Conservation (phyloP, 2,888 invertebrate genomes). For the Tipula lateralis region DNA sequence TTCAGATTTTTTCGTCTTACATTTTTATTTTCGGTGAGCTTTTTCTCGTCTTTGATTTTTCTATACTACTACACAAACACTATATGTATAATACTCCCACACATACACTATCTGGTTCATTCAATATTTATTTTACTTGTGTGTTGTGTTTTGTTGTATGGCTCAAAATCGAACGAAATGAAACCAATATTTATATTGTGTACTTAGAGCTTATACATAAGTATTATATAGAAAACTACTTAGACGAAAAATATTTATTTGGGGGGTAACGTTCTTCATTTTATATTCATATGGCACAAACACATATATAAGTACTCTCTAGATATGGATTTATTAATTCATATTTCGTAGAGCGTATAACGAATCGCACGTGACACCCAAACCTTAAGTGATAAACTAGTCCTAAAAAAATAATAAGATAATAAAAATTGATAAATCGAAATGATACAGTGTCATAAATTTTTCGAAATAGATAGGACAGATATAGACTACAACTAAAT, state of each 20-base stretch:
- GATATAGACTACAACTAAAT: background rate
- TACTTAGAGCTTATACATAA: background rate
- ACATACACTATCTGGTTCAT: background rate
- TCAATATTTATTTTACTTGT: background rate
- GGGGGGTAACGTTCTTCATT: background rate
- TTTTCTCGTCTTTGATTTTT: background rate
- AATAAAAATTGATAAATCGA: background rate
- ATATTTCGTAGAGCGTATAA: background rate
- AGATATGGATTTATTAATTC: background rate
- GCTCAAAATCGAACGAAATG: background rate
- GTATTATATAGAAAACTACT: background rate
- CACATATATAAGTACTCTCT: background rate
- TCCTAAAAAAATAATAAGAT: background rate
- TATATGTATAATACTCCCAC: background rate
- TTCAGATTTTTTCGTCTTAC: background rate
- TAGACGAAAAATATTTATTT: background rate
- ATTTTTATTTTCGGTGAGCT: background rate
- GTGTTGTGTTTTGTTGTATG: background rate
- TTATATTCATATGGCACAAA: background rate
- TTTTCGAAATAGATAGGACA: background rate
- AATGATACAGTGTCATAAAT: background rate
- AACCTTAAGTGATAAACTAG: background rate
- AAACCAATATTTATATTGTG: constrained; percentile 19
- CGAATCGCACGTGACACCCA: background rate
- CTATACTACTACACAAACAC: background rate